A percentile compares a stretch with the other conserved stretches of the same genome.
phyloP scores from a whole-genome alignment of 2,797 vertebrate genomes.

The Novumbra hubbsi region DNA sequence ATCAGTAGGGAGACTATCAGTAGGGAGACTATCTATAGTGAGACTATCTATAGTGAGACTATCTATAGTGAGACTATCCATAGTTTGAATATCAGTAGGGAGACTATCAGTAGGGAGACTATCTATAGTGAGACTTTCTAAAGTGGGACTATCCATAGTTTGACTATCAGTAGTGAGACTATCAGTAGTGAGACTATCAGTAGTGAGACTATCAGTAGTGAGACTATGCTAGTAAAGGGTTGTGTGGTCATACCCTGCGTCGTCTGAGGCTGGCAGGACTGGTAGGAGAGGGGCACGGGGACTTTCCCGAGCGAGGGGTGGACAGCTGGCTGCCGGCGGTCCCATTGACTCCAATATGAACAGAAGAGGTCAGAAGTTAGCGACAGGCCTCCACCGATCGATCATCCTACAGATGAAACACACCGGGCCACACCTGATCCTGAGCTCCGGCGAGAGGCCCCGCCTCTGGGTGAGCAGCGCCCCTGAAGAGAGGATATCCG shows the following conservation, averaged over 20 bases:
- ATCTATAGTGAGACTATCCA: too few species aligned
- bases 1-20: too few species aligned
- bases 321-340: constrained; percentile 96
- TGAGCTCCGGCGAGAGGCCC: constrained; percentile 83
- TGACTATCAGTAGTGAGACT: too few species aligned
- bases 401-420: background rate
- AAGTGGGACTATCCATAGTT: background rate
- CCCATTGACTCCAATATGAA: constrained; percentile 83
- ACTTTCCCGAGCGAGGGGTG: constrained; percentile 95
- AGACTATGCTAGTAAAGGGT: background rate
- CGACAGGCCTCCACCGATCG: background rate
- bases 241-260: constrained; percentile 81
- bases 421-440: constrained; percentile 81
- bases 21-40: too few species aligned
- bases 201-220: background rate
- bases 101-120: too few species aligned
- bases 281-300: constrained; percentile 92
- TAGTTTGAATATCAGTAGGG: too few species aligned
- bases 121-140: background rate
- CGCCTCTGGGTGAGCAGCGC: constrained; percentile 83
- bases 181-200: background rate
- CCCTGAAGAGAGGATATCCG: constrained; percentile 87
- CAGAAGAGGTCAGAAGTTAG: background rate
- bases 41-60: too few species aligned
- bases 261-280: constrained; percentile 94